Evolutionary conservation across 2,113 vertebrate species (phyloP).

Genomic region (Dipodomys spectabilis): DNA sequence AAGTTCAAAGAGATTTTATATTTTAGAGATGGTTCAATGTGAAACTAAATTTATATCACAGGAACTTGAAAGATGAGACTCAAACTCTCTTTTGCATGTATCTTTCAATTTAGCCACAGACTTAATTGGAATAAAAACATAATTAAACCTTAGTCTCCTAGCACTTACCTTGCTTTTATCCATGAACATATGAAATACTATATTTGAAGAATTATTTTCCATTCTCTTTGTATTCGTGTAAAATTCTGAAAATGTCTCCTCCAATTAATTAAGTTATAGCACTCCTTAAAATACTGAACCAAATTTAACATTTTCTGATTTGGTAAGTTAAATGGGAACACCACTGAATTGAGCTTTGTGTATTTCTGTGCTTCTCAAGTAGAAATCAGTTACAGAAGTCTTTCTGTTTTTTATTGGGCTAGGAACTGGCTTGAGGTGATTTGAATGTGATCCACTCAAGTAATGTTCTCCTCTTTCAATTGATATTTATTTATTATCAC

Average conservation of each 20-base stretch:
- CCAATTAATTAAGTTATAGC: constrained; percentile 51
- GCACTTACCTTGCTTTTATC: background rate
- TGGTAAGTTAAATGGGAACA: background rate
- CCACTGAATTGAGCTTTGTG: background rate
- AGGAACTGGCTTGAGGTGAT: constrained; percentile 31
- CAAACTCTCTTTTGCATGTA: background rate
- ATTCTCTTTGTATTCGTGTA: background rate
- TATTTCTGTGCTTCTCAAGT: background rate
- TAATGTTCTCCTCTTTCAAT: background rate
- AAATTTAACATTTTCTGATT: constrained; percentile 40
- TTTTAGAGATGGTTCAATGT: background rate
- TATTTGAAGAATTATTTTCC: constrained; percentile 24
- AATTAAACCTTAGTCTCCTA: background rate
- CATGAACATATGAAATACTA: background rate
- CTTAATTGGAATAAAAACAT: background rate
- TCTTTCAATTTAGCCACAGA: background rate
- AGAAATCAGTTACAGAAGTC: background rate
- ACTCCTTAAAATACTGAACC: constrained; percentile 34
- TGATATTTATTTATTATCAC: constrained; percentile 28
- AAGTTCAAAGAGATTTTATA: background rate
- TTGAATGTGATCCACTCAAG: background rate
- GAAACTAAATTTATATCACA: background rate
- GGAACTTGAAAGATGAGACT: background rate
- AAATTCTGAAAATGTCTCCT: background rate
- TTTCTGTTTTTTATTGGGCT: background rate